Base-by-base conservation (phyloP, 92 coral and sea anemone genomes). In the Actinernus sp. region DNA sequence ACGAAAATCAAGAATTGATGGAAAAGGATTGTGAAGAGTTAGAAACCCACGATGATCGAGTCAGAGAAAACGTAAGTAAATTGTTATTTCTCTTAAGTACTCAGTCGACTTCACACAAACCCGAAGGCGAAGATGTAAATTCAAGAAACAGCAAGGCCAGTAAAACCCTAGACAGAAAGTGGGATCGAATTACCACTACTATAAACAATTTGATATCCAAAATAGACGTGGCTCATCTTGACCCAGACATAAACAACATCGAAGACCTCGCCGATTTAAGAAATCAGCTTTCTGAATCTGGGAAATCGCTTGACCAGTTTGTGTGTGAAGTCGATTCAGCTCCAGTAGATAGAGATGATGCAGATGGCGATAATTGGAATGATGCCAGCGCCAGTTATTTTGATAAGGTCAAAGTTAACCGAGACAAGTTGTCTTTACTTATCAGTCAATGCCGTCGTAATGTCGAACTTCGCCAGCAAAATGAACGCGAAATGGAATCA, bases 21-120 rank as follows among this genome's bases (percentile, higher is more conserved):
- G 62, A 48, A 47, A 73, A 41, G 19, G 80, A 73, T 1, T 12
- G 31, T 13, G 80, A 61, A 49, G 72, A 73, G 46, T 6, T 73
- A 12, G 80, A 61, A 12, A 1, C 0, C 28, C 80, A 73, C 36
- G 72, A 73, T 19, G 72, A 73, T 49, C 71, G 71, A 19, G 61
- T 73, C 6, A 32, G 72, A 22, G 80, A 73, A 59, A 59, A 30
- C 38, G 26, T 14, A 8, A 60, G 80, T 40, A 73, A 73, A 20
- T 44, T 73, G 9, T 11, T 73, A 21, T 61, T 12, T 25, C 14
- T 73, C 12, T 39, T 40, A 14, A 36, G 10, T 12, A 27, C 14
- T 27, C 6, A 55, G 11, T 14, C 43, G 41, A 2, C 41, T n/a
- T n/a, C n/a, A n/a, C n/a, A n/a, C n/a, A n/a, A n/a, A n/a, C n/a